phyloP scores from a whole-genome alignment of 2,888 invertebrate genomes.

The Hirtodrosophila cameraria region DNA sequence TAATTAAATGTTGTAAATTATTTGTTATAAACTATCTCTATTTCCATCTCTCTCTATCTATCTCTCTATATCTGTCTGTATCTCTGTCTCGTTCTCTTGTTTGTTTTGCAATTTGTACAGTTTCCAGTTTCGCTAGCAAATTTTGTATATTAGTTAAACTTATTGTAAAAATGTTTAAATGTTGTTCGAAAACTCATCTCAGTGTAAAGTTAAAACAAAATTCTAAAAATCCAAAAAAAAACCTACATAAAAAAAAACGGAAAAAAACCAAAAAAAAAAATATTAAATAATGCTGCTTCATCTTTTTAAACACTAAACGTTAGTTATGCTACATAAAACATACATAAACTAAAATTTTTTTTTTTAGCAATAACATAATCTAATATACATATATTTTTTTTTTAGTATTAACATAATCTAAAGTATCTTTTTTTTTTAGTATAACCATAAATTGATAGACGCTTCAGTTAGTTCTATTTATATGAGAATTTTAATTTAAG shows the following conservation, averaged over 20 bases:
- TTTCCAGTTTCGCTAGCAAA: conserved; percentile 55
- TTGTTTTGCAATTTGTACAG: conserved; percentile 61
- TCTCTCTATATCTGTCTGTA: conserved; percentile 1
- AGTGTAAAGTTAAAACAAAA: conserved; percentile 75
- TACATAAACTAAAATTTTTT: conserved; percentile 34
- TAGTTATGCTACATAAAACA: conserved; percentile 52
- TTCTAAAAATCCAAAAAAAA: conserved; percentile 29
- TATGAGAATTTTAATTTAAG: conserved; percentile 50
- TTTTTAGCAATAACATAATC: conserved; percentile 64
- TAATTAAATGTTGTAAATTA: conserved; percentile 75
- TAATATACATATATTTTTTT: conserved; percentile 58
- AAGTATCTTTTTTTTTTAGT: conserved; percentile 67
- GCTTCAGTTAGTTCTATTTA: conserved; percentile 79
- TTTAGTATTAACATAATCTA: conserved; percentile 72
- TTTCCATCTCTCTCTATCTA: not conserved
- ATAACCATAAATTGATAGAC: conserved; percentile 77
- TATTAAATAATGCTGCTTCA: conserved; percentile 47
- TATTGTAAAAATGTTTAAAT: conserved; percentile 71
- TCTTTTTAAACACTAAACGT: conserved; percentile 54
- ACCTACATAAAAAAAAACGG: conserved; percentile 6
- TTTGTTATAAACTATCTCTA: conserved; percentile 59
- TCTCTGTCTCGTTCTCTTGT: conserved; percentile 9
- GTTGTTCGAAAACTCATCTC: conserved; percentile 80
- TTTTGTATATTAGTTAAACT: conserved; percentile 58
- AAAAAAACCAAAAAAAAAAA: conserved; percentile 2